Conservation (phyloP, 2,888 invertebrate genomes). For the Ormyrus thymus region DNA sequence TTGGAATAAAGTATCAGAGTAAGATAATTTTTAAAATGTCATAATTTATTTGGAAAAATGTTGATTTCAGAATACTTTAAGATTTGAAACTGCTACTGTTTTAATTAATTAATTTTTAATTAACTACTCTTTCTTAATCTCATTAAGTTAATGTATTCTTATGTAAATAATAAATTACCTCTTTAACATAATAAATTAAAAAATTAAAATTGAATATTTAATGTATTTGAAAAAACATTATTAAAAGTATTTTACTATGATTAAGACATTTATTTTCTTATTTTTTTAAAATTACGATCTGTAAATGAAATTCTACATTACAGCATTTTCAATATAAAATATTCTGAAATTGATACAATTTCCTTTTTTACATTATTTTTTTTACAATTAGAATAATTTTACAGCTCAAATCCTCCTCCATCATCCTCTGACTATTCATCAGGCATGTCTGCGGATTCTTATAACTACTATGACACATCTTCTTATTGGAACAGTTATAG, state of each 20-base stretch:
- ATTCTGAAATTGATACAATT: conserved; percentile 43
- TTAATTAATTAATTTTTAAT: neutral
- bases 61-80: conserved; percentile 32
- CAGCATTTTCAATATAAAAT: conserved; percentile 30
- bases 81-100: conserved; percentile 17
- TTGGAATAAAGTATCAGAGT: conserved; percentile 72
- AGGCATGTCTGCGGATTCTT: conserved; percentile 69
- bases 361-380: conserved; percentile 28
- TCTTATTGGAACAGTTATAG: conserved; percentile 92
- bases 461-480: conserved; percentile 87
- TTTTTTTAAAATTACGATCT: conserved; percentile 6
- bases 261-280: neutral
- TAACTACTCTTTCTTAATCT: no score
- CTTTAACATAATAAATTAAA: no score
- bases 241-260: no score
- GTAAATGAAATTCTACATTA: conserved; percentile 5
- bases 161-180: no score
- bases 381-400: conserved; percentile 46
- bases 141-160: no score
- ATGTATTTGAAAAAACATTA: no score
- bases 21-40: conserved; percentile 38
- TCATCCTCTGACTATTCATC: conserved; percentile 71
- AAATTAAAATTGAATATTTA: no score
- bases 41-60: conserved; percentile 13
- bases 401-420: conserved; percentile 77